These are phyloP conservation scores for Lithophane semibrunnea DNA, from an alignment of 2,888 invertebrate genomes.

Conservation along the genomic window DNA sequence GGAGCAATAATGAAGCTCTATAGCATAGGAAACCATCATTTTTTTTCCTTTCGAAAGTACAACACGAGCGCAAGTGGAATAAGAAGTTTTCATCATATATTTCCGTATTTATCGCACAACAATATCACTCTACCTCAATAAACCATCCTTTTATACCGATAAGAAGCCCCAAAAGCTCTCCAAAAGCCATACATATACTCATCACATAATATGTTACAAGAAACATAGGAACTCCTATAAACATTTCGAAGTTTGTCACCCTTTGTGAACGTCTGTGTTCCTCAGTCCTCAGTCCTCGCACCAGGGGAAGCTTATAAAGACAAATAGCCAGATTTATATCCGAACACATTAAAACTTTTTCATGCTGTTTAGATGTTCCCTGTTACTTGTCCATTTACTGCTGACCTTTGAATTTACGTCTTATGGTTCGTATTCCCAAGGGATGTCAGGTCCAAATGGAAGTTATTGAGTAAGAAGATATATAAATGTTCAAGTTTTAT, in stretches of 20 bases:
- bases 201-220: slow-evolving; percentile 48
- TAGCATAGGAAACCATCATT: not conserved
- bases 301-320: slow-evolving; percentile 81
- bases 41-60: not conserved
- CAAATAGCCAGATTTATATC: slow-evolving; percentile 86
- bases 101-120: no score
- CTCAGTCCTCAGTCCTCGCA: slow-evolving; percentile 50
- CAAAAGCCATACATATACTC: slow-evolving; percentile 29
- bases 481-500: slow-evolving; percentile 20
- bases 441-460: slow-evolving; percentile 53
- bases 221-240: slow-evolving; percentile 54
- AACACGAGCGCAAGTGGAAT: not conserved
- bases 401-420: slow-evolving; percentile 75
- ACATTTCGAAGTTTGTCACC: slow-evolving; percentile 58
- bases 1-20: not conserved
- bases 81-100: not conserved
- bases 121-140: slow-evolving; percentile 4
- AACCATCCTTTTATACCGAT: slow-evolving; percentile 9
- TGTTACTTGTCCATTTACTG: slow-evolving; percentile 68
- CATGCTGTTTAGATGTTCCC: slow-evolving; percentile 63
- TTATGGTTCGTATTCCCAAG: slow-evolving; percentile 67
- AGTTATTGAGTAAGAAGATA: slow-evolving; percentile 60
- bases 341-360: slow-evolving; percentile 85
- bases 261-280: slow-evolving; percentile 53
- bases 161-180: slow-evolving; percentile 33